These are phyloP conservation scores for Fregata magnificens DNA, from an alignment of 2,113 vertebrate genomes.

Conservation along the genomic window DNA sequence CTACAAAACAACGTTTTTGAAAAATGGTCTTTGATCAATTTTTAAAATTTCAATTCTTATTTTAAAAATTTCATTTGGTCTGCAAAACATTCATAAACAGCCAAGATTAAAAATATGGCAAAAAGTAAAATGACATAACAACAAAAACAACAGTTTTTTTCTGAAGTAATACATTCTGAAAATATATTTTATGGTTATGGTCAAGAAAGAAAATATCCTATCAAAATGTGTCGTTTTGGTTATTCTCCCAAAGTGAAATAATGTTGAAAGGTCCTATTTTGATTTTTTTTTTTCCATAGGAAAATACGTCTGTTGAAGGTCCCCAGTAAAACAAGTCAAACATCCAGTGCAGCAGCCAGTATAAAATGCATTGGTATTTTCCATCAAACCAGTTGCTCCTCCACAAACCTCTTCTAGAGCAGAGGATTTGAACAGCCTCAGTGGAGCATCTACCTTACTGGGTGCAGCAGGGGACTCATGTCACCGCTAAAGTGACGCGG, in stretches of 20 bases:
- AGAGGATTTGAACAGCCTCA: neutral
- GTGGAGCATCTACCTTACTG: neutral
- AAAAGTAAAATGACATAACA: neutral
- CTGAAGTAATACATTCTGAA: neutral
- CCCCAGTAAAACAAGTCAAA: neutral
- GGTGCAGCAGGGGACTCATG: neutral
- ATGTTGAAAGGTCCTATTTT: neutral
- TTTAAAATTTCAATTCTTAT: neutral
- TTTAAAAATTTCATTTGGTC: neutral
- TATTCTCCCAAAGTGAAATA: neutral
- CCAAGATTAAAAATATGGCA: neutral
- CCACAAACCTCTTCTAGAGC: neutral
- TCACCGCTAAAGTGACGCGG: neutral
- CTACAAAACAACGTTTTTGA: neutral
- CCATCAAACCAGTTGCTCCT: neutral
- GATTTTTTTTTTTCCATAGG: neutral
- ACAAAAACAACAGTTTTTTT: neutral
- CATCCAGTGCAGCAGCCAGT: neutral
- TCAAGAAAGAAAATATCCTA: neutral
- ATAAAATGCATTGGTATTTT: neutral
- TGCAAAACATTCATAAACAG: neutral
- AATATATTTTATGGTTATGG: neutral
- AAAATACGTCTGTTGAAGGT: neutral
- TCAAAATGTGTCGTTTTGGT: neutral
- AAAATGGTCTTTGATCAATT: neutral